These are phyloP conservation scores for Cyclopterus lumpus DNA, from an alignment of 2,797 vertebrate genomes.

Conservation along the genomic window DNA sequence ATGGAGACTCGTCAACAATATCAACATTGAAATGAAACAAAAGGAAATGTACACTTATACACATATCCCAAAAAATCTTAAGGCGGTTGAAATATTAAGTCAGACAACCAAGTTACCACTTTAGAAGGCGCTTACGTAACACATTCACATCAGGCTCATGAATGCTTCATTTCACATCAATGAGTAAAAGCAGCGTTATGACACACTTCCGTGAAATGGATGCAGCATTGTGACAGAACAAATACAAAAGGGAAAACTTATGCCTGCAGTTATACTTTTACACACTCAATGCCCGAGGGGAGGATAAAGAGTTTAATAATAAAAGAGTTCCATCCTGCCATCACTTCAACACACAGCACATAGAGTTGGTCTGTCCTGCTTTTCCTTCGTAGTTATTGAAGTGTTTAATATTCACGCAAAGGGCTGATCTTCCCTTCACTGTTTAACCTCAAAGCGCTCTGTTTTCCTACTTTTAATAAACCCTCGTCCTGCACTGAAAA, in stretches of 20 bases:
- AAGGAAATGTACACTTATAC: conserved; percentile 80
- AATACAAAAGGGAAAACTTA: conserved; percentile 37
- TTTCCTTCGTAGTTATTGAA: conserved; percentile 2
- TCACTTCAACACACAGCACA: not conserved
- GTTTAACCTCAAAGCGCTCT: conserved; percentile 7
- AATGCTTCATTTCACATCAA: conserved; percentile 68
- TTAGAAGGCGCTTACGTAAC: conserved; percentile 75
- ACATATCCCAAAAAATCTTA: conserved; percentile 86
- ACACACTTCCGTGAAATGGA: conserved; percentile 52
- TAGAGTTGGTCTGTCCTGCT: not conserved
- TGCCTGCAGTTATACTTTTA: conserved; percentile 29
- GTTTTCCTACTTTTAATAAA: conserved; percentile 19
- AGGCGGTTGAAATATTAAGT: conserved; percentile 87
- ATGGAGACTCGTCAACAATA: conserved; percentile 81
- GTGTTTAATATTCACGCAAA: conserved; percentile 2
- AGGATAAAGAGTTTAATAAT: conserved; percentile 11
- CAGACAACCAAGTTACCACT: conserved; percentile 79
- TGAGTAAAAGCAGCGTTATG: conserved; percentile 53
- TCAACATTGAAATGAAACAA: conserved; percentile 81
- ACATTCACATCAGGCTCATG: conserved; percentile 75
- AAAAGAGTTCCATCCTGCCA: conserved; percentile 16
- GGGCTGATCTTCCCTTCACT: not conserved
- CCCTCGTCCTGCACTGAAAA: conserved; percentile 3
- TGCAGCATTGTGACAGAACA: conserved; percentile 29
- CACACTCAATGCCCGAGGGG: conserved; percentile 22